Evolutionary conservation across 2,888 invertebrate genomes (phyloP), one percentile per base, ranked within the genome.

Genomic region (Sesamia inferens): DNA sequence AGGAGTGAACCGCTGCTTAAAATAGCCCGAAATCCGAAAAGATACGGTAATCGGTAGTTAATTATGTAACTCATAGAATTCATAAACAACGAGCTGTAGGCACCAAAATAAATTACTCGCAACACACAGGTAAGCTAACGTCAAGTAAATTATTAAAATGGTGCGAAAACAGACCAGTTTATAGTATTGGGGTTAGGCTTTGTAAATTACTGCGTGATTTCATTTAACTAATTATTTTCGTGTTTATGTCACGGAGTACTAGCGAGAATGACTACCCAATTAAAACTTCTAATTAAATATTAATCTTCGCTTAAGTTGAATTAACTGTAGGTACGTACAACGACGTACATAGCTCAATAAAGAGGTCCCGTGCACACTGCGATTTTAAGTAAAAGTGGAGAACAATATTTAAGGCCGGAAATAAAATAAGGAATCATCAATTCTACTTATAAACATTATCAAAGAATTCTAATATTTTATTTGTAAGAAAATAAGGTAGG

Each of bases 161-260:
- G 86, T 77, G 77, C 70, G 68, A 65, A 64, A 64, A 79, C 68
- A 74, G 22, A 19, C 51, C 67, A 68, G 74, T 77, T 67, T 71
- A 68, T 51, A 39, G 63, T 71, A 71, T 63, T 67, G 64, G 55
- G 19, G 48, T 19, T 73, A 70, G 67, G 59, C 69, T 70, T 73
- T 58, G 67, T 55, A 54, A 74, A 71, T 74, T 47, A 47, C 48
- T 51, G 63, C 61, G 74, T 74, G 84, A 85, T 83, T 79, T 75
- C 31, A 77, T 83, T 83, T 70, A 55, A 48, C n/a, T 85, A 77
- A 85, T 85, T 76, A 73, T 31, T 70, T 77, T 71, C 44, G 44
- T 48, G 71, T 74, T 68, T 39, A 55, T 16, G 48, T 59, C 68
- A 19, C 14, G 14, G n/a, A 57, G 54, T 61, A n/a, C 19, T 44